Conservation (phyloP, 1,140 invertebrate genomes). For the Bombus soroeensis region DNA sequence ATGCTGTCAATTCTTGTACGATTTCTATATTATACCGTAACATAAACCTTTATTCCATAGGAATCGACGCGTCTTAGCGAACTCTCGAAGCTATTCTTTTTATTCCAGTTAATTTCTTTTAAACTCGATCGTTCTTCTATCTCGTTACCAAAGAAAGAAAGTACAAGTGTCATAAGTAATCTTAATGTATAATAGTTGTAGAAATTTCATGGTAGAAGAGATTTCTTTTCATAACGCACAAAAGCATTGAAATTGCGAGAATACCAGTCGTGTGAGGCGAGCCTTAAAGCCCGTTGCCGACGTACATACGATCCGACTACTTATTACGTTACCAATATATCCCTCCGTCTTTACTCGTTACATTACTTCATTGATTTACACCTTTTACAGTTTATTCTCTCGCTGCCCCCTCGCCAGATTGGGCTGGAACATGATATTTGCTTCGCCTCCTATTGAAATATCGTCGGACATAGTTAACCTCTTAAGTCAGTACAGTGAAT, state of each 20-base stretch:
- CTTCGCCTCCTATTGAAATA: conserved; percentile 56
- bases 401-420: conserved; percentile 22
- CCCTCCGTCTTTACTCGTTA: conserved; percentile 40
- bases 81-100: background rate
- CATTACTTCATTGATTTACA: conserved; percentile 51
- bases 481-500: conserved; percentile 50
- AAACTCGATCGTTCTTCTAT: background rate
- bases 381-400: conserved; percentile 48
- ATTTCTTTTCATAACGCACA: background rate
- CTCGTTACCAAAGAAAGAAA: background rate
- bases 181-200: background rate
- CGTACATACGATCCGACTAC: conserved; percentile 50
- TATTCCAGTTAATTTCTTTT: background rate
- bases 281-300: conserved; percentile 5
- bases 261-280: conserved; percentile 4
- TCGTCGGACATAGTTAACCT: conserved; percentile 48
- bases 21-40: background rate
- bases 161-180: background rate
- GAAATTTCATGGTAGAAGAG: no score
- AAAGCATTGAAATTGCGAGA: background rate
- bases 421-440: conserved; percentile 51
- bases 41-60: no score
- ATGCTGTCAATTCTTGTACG: background rate
- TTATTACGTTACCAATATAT: conserved; percentile 55
- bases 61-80: no score